Evolutionary conservation across 92 coral and sea anemone genomes (phyloP).

Genomic region (Nematostella vectensis): DNA sequence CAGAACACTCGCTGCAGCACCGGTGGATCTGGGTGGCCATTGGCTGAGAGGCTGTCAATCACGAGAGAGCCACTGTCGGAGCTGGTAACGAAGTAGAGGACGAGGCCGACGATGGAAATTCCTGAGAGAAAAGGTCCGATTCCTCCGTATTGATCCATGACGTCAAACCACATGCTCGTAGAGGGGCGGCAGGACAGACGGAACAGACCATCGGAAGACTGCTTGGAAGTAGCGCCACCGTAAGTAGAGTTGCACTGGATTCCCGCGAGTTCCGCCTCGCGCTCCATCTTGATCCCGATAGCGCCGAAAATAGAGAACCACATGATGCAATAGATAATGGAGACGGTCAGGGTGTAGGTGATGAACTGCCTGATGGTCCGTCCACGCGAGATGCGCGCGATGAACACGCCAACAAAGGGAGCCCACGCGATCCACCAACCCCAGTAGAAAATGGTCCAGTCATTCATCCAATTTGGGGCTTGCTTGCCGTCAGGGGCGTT

Average conservation of each 20-base stretch:
- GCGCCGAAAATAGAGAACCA: slow-evolving; percentile 82
- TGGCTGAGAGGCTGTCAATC: slow-evolving; percentile 80
- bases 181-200: slow-evolving; percentile 65
- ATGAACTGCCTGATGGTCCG: slow-evolving; percentile 65
- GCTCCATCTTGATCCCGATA: slow-evolving; percentile 74
- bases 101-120: slow-evolving; percentile 50
- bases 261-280: slow-evolving; percentile 54
- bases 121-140: slow-evolving; percentile 44
- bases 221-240: slow-evolving; percentile 43
- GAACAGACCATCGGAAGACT: slow-evolving; percentile 51
- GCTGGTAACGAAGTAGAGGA: slow-evolving; percentile 85
- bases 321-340: slow-evolving; percentile 49
- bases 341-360: slow-evolving; percentile 55
- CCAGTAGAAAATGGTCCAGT: slow-evolving; percentile 94
- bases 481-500: slow-evolving; percentile 79
- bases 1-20: slow-evolving; percentile 68
- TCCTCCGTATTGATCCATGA: slow-evolving; percentile 59
- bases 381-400: slow-evolving; percentile 81
- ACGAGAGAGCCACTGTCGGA: slow-evolving; percentile 89
- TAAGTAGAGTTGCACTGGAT: slow-evolving; percentile 38
- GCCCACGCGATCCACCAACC: slow-evolving; percentile 99
- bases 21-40: slow-evolving; percentile 35
- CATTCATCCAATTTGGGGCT: slow-evolving; percentile 74
- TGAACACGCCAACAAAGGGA: slow-evolving; percentile 87
- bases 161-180: slow-evolving; percentile 10